phyloP scores from a whole-genome alignment of 2,888 invertebrate genomes.

The Incurvaria masculella region DNA sequence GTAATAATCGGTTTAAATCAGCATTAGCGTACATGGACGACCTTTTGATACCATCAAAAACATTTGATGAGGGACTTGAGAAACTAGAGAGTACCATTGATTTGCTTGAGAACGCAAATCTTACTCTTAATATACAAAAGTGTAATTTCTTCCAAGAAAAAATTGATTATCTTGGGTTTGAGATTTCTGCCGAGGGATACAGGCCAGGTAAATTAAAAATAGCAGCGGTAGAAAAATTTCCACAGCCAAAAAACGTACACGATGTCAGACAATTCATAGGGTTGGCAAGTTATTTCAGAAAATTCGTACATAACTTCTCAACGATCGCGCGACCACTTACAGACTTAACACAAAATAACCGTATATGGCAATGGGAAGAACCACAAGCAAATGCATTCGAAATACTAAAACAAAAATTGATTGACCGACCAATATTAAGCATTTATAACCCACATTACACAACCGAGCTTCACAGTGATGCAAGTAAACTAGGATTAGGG shows the following conservation, averaged over 20 bases:
- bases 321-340: conserved; percentile 16
- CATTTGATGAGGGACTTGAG: conserved; percentile 5
- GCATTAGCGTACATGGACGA: conserved; percentile 11
- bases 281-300: conserved; percentile 20
- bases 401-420: conserved; percentile 10
- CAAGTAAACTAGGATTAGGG: conserved; percentile 19
- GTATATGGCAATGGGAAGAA: conserved; percentile 12
- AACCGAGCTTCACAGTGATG: conserved; percentile 22
- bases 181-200: conserved; percentile 16
- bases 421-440: conserved; percentile 5
- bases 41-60: conserved; percentile 5
- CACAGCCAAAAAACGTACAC: conserved; percentile 17
- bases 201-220: conserved; percentile 18
- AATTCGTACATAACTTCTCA: conserved; percentile 19
- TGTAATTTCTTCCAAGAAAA: conserved; percentile 17
- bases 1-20: neutral
- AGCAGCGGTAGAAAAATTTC: conserved; percentile 18
- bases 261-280: conserved; percentile 22
- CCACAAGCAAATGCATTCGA: conserved; percentile 16
- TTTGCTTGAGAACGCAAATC: conserved; percentile 5
- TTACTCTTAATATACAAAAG: conserved; percentile 14
- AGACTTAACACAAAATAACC: conserved; percentile 14
- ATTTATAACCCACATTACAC: conserved; percentile 7
- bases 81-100: conserved; percentile 11
- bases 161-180: conserved; percentile 19